Base-by-base conservation (phyloP, 2,888 invertebrate genomes). In the Temnothorax ravouxi region DNA sequence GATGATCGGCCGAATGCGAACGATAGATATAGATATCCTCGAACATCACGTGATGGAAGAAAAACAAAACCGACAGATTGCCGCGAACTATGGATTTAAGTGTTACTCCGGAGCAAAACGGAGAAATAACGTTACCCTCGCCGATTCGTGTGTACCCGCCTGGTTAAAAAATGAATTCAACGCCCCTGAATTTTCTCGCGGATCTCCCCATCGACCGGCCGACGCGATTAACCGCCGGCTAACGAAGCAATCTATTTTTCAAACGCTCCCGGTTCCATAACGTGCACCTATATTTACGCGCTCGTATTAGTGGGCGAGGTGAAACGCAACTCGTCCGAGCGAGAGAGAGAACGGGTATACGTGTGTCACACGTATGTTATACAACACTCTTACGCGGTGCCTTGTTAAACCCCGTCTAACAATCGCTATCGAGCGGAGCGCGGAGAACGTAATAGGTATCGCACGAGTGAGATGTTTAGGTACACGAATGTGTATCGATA, bases 391-490 rank as follows among this genome's bases (percentile, higher is more conserved):
- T 76, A 25, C 61, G 69, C 66, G 84, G 81, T 67, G 84, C 80
- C 88, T 88, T 82, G 88, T 87, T 88, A 84, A 87, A 80, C 86
- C 18, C 86, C 89, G 88, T 79, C 88, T 86, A 87, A 87, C 89
- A 92, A 93, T 93, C 92, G 90, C 92, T 93, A 92, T 87, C 85
- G 84, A 86, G 83, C 80, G 77, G 85, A 86, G 79, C 74, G 50
- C 34, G 44, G 29, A 66, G 44, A 56, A 34, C 21, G 41, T 64
- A n/a, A n/a, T n/a, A n/a, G n/a, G n/a, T n/a, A n/a, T 25, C 34
- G n/a, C 44, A 8, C 69, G 69, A 52, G 34, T 54, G 82, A 80
- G 82, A 85, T 85, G 76, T 77, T 77, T 77, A 44, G 34, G 34
- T 34, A 34, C 80, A 38, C 67, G 81, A 83, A 77, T 84, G 82